phyloP scores from a whole-genome alignment of 2,113 vertebrate species.

The Lophius piscatorius region DNA sequence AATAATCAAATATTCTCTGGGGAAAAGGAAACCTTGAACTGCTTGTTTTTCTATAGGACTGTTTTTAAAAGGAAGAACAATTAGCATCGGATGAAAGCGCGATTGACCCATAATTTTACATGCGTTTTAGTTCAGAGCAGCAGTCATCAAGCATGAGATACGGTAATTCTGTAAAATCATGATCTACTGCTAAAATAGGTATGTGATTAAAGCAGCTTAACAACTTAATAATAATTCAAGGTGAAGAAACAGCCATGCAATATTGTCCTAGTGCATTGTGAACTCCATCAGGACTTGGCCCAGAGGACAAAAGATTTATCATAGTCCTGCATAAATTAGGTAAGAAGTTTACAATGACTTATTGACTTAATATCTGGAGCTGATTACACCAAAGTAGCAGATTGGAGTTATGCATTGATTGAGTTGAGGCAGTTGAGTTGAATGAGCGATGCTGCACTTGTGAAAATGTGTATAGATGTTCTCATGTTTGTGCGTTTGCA shows the following conservation, averaged over 20 bases:
- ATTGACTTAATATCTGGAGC: slow-evolving; percentile 76
- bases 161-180: slow-evolving; percentile 29
- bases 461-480: slow-evolving; percentile 23
- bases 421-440: slow-evolving; percentile 71
- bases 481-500: slow-evolving; percentile 6
- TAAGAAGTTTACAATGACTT: slow-evolving; percentile 76
- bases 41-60: too few species aligned
- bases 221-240: slow-evolving; percentile 47
- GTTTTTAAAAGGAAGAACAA: too few species aligned
- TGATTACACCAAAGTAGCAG: slow-evolving; percentile 74
- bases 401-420: slow-evolving; percentile 67
- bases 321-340: slow-evolving; percentile 69
- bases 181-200: slow-evolving; percentile 28
- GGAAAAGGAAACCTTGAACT: too few species aligned
- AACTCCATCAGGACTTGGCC: slow-evolving; percentile 40
- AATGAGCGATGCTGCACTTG: slow-evolving; percentile 53
- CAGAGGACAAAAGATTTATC: slow-evolving; percentile 74
- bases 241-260: slow-evolving; percentile 49
- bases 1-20: too few species aligned
- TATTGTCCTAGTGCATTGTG: slow-evolving; percentile 36
- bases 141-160: slow-evolving; percentile 18
- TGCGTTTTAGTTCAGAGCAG: slow-evolving; percentile 15
- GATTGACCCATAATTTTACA: slow-evolving; percentile 27
- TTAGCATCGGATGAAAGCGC: slow-evolving; percentile 14
- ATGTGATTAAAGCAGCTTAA: slow-evolving; percentile 35